Conservation (phyloP, 2,113 vertebrate genomes). For the Bos indicus region DNA sequence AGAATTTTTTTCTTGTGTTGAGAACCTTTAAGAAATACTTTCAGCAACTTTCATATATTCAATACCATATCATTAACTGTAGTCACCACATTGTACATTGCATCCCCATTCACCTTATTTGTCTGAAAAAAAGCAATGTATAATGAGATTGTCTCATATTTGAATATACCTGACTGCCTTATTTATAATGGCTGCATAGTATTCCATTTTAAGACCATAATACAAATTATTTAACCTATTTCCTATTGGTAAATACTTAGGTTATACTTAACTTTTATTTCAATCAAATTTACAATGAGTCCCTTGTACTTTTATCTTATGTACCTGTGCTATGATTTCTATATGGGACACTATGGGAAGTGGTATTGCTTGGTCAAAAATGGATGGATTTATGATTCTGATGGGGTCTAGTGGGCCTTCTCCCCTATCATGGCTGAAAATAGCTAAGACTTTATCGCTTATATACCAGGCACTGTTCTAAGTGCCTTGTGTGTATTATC, state of each 20-base stretch:
- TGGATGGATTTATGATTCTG: background rate
- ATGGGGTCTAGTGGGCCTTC: background rate
- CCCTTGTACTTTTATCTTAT: background rate
- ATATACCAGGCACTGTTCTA: background rate
- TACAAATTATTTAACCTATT: background rate
- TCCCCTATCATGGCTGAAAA: background rate
- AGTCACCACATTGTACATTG: background rate
- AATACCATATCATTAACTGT: background rate
- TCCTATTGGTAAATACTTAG: background rate
- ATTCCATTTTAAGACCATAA: background rate
- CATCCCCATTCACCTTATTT: background rate
- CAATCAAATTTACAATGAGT: background rate
- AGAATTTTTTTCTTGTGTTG: background rate
- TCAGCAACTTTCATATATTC: background rate
- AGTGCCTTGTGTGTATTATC: background rate
- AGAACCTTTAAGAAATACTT: background rate
- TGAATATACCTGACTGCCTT: background rate
- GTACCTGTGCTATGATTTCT: background rate
- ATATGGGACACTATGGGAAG: background rate
- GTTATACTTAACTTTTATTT: background rate
- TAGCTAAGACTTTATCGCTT: background rate
- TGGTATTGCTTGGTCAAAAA: background rate
- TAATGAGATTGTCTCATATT: background rate
- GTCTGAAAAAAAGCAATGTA: background rate
- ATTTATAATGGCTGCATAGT: background rate